Evolutionary conservation across 2,888 invertebrate species (phyloP), one percentile per base, ranked within the genome.

Genomic region (Dioctria rufipes): DNA sequence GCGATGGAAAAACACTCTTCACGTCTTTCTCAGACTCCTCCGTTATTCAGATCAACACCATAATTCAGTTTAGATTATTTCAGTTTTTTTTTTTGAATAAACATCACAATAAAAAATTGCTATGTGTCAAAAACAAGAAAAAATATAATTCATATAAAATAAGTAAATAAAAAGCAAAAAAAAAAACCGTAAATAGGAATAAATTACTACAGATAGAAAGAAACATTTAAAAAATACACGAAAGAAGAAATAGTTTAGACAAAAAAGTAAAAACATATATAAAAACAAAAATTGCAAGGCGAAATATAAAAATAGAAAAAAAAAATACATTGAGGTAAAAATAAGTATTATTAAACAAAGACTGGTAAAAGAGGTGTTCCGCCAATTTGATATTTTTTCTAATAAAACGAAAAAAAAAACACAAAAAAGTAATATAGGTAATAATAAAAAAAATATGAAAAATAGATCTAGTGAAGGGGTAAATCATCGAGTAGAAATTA

Each of bases 301-400:
- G 49, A 73, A 77, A 51, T 37, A 37, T 77, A 78, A 42, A 61
- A 71, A 3, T 11, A 39, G 51, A 58, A 78, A 42, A 43, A 58
- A 43, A 66, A 78, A 78, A 66, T 40, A 78, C 61, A 63, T 63
- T 66, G 54, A 78, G 66, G 46, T 51, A 78, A 46, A 73, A 78
- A 46, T 79, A 81, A 82, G 79, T 77, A 82, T 82, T 82, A 82
- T 82, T 80, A 81, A 87, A 87, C 86, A 87, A 88, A 88, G 88
- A 88, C 88, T 88, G 88, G 89, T 88, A 86, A 88, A 87, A 88
- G 87, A 88, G 89, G 88, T 89, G 89, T 89, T 89, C 89, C 88
- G 88, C 87, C 86, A 87, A 87, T 78, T 78, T 78, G 78, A 78
- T 78, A 78, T 78, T 78, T 78, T 78, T 78, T 77, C 63, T 77